Evolutionary conservation across 2,797 vertebrate genomes (phyloP).

Genomic region (Anguilla pacifica): DNA sequence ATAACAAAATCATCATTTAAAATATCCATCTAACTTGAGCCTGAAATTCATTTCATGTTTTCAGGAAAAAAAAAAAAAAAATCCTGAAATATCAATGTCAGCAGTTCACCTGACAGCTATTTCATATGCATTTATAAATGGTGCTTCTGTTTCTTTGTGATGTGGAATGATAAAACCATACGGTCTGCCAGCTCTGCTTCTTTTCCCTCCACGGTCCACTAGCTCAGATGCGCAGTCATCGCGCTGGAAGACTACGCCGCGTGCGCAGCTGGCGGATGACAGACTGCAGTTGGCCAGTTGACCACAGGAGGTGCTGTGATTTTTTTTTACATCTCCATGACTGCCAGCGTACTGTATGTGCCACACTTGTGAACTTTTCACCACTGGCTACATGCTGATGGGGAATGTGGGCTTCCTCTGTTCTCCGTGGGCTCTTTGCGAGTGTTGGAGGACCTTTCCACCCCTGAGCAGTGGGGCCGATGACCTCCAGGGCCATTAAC

Average conservation of each 20-base stretch:
- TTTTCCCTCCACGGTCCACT: neutral
- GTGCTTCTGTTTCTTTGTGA: neutral
- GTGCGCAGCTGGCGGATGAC: neutral
- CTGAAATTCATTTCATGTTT: neutral
- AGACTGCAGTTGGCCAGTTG: neutral
- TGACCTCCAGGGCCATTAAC: conserved; percentile 50
- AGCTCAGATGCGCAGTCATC: neutral
- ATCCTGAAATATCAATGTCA: neutral
- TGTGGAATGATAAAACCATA: neutral
- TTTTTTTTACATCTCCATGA: neutral
- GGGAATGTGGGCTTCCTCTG: conserved; percentile 37
- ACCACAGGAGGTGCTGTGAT: neutral
- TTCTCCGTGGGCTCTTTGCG: conserved; percentile 39
- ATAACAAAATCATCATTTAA: neutral
- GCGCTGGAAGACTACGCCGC: neutral
- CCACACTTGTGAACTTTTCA: neutral
- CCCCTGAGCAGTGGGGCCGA: conserved; percentile 35
- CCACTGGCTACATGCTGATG: neutral
- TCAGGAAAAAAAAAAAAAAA: neutral
- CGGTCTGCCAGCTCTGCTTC: neutral
- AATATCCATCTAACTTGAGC: neutral
- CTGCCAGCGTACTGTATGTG: neutral
- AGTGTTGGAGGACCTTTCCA: conserved; percentile 44
- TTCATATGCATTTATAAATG: neutral
- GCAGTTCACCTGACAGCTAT: neutral